These are phyloP conservation scores for Microdon myrmicae DNA, from an alignment of 2,888 invertebrate genomes.

Conservation along the genomic window DNA sequence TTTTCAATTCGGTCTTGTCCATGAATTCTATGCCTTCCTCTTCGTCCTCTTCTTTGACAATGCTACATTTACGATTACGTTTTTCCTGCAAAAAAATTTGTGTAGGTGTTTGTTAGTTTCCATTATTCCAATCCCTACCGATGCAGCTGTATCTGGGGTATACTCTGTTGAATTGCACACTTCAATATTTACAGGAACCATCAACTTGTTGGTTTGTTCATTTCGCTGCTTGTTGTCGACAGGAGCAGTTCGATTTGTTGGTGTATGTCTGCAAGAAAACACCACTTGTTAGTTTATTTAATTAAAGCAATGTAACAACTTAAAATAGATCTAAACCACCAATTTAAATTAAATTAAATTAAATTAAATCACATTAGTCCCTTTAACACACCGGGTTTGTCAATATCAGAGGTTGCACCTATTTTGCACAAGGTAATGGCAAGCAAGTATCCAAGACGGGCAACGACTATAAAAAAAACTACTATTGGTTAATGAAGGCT, in stretches of 20 bases:
- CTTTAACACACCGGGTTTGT: no score
- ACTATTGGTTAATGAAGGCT: no score
- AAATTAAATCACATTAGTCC: no score
- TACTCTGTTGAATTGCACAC: conserved; percentile 58
- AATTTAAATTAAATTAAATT: no score
- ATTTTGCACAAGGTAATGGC: no score
- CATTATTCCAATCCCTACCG: conserved; percentile 51
- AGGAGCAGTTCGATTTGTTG: conserved; percentile 24
- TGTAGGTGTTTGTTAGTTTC: no score
- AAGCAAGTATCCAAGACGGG: no score
- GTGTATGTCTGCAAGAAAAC: conserved; percentile 11
- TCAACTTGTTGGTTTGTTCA: conserved; percentile 58
- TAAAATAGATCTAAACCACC: no score
- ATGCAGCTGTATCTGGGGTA: conserved; percentile 55
- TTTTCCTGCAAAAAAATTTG: conserved; percentile 58
- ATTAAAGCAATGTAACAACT: no score
- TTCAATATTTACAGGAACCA: conserved; percentile 61
- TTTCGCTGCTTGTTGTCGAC: conserved; percentile 54
- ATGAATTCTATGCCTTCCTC: conserved; percentile 74
- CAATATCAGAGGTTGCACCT: no score
- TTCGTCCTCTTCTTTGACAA: conserved; percentile 92
- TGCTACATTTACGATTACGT: conserved; percentile 87
- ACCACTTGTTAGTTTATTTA: no score
- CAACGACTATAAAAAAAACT: no score
- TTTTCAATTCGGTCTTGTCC: conserved; percentile 71